Base-by-base conservation (phyloP, 2,888 invertebrate genomes). In the Anodontia alba region DNA sequence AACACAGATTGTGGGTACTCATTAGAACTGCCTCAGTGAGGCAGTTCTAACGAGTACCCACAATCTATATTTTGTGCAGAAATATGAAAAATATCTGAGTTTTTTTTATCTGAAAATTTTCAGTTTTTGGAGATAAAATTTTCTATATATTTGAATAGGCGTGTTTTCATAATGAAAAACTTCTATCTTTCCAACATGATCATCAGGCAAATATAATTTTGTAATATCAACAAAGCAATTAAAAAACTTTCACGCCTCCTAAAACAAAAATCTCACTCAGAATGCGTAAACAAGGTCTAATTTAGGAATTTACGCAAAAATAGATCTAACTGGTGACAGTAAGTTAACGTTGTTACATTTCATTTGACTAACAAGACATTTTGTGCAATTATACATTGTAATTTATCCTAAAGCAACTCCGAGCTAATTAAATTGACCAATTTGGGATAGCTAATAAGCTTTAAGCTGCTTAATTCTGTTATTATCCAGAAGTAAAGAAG, bases 381-480 rank as follows among this genome's bases (percentile, higher is more conserved):
- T 62, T 62, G 62, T 20, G 62, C 62, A 62, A 62, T 62, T 62
- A 62, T 62, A 62, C 62, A 62, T 29, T 8, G 23, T 62, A 33
- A 62, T 62, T 62, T 62, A 62, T 62, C 62, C 62, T n/a, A 33
- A 31, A 29, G 62, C 62, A 62, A 62, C 62, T 23, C 12, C 10
- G 62, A 62, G 62, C 62, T 77, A 73, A 81, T 81, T 77, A 81
- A 70, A 77, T 74, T 74, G 71, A 73, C 73, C 73, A 70, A 77
- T 77, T 73, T 73, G 46, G 42, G 62, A 62, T 57, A 42, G 70
- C 73, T 81, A 81, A 81, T 81, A 72, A 76, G 76, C 33, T 57
- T 69, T 77, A 81, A 81, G 76, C 80, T 73, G 77, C 73, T 81
- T 81, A 43, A 73, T 73, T 62, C 76, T 69, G 80, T 76, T 76